Evolutionary conservation across 2,113 vertebrate genomes (phyloP), one percentile per base, ranked within the genome.

Genomic region (Plectropomus leopardus): DNA sequence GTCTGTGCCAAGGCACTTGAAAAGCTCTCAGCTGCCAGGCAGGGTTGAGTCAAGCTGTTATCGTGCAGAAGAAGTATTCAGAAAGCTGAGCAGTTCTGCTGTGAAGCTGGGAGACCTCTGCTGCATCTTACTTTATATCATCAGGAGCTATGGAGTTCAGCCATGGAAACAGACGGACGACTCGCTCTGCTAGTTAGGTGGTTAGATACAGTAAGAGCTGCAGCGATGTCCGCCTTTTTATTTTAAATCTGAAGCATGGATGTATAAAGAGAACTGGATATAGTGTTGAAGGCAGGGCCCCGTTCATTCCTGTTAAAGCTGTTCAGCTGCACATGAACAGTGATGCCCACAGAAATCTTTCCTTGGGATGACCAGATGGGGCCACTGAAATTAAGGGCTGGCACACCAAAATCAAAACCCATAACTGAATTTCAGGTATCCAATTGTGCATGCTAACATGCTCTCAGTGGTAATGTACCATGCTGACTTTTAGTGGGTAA

Each of bases 31-130:
- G 84, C 82, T 80, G 60, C 72, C 53, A 58, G 59, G 58, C 76
- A 58, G 65, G 48, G 71, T 81, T 40, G 53, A 82, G 61, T 47
- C 57, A 64, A 60, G 84, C 83, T 79, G 69, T 80, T 86, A 85
- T 86, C 85, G 86, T 47, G 64, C 60, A 51, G 61, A 34, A 68
- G 45, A 83, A 36, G 76, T 23, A 13, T 76, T 58, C 77, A 80
- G 78, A 55, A 42, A 78, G 83, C 79, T 76, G 57, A 80, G 80
- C 19, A 9, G 40, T 21, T 44, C 44, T 70, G 55, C 67, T 50
- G 58, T 71, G 67, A 82, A 24, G 67, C 58, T 53, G 68, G 70
- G 58, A 66, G 59, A 78, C 60, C 57, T 75, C 69, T 24, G 75
- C 75, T 70, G 30, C 64, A 34, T 76, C 74, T 80, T 42, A 30